Evolutionary conservation across 2,797 vertebrate species (phyloP).

Genomic region (Neosilurus hyrtlii): DNA sequence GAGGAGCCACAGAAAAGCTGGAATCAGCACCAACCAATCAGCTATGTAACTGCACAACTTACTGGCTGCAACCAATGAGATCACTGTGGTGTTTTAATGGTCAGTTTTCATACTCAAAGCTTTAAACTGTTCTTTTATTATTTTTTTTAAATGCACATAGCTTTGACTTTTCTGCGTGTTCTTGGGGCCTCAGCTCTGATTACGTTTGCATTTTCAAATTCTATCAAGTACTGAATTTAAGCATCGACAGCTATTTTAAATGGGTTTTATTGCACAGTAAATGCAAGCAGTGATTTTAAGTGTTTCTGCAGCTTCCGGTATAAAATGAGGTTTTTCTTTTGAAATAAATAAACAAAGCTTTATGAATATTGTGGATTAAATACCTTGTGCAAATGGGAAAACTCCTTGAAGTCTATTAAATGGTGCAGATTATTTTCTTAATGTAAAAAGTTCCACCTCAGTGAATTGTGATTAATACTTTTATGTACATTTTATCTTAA

Average conservation of each 20-base stretch:
- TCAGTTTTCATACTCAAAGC: constrained; percentile 48
- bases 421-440: constrained; percentile 50
- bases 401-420: constrained; percentile 31
- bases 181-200: constrained; percentile 45
- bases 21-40: constrained; percentile 42
- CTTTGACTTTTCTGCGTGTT: constrained; percentile 31
- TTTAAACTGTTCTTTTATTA: constrained; percentile 39
- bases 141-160: constrained; percentile 26
- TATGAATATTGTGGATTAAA: constrained; percentile 38
- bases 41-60: constrained; percentile 42
- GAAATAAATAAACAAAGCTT: constrained; percentile 30
- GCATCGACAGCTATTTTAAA: constrained; percentile 31
- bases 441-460: constrained; percentile 31
- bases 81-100: constrained; percentile 55
- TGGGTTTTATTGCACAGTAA: constrained; percentile 43
- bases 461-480: constrained; percentile 43
- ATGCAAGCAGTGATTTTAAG: constrained; percentile 47
- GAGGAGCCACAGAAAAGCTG: constrained; percentile 19
- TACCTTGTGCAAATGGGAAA: constrained; percentile 35
- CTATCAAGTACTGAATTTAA: constrained; percentile 37
- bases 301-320: constrained; percentile 49
- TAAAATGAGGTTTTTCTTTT: constrained; percentile 19
- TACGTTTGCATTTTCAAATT: constrained; percentile 38
- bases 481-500: constrained; percentile 50
- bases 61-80: constrained; percentile 44